Base-by-base conservation (phyloP, 1,140 invertebrate species). In the Pogonomyrmex californicus region DNA sequence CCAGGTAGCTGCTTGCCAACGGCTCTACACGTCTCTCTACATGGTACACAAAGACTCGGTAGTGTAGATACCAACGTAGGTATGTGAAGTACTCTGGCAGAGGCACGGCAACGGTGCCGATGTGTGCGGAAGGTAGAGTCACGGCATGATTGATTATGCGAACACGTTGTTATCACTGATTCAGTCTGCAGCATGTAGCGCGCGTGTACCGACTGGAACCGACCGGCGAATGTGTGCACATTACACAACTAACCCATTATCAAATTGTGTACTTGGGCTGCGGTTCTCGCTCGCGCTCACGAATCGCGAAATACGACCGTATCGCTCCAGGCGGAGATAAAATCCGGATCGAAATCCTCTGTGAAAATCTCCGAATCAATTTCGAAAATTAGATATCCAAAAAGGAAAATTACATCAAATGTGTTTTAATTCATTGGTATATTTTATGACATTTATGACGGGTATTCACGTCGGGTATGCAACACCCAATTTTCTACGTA, bases 191-290 rank as follows among this genome's bases (percentile, higher is more conserved):
- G 88, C 83, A 87, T 82, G 90, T 81, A 85, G 87, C 87, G 79
- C 89, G 88, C 90, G 88, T 90, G 89, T 88, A 87, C 83, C 86
- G 87, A 23, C 62, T 56, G 62, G 62, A 77, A 66, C 60, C 65
- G 83, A 47, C 75, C 47, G 62, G 56, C 63, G 88, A 92, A 90
- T 91, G 92, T 91, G 88, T 89, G 90, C 92, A 91, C 87, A 90
- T 92, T 93, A 93, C 93, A 94, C 93, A 90, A 91, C 88, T 93
- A 94, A 93, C 92, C 93, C 93, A 93, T 94, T 94, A 94, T 94
- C 93, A 93, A 93, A 93, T 94, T 94, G 92, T 91, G 88, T 92
- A 93, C 91, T 89, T 88, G 89, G 88, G 91, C 88, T 93, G 68
- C n/a, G 66, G 54, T 92, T 87, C 92, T 87, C 92, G 92, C 89